These are phyloP conservation scores for Octonoba sinensis DNA, from an alignment of 2,888 invertebrate species.

Conservation along the genomic window DNA sequence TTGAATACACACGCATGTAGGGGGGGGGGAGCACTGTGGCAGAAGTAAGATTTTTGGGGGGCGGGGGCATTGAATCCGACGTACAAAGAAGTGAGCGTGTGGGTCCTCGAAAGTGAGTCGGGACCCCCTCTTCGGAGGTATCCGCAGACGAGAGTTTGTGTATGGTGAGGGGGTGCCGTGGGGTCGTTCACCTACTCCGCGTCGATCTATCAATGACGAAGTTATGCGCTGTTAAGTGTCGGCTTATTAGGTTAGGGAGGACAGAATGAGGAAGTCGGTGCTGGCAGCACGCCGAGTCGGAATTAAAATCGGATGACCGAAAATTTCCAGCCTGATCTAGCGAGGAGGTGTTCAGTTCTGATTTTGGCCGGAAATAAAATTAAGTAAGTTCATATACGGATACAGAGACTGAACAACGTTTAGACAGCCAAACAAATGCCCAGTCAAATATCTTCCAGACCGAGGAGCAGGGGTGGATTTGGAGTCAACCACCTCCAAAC, in stretches of 20 bases:
- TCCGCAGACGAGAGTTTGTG: background rate
- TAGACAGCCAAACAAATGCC: too few species aligned
- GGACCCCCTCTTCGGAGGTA: background rate
- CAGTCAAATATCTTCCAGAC: too few species aligned
- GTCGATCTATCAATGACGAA: slow-evolving; percentile 46
- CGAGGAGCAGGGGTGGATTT: too few species aligned
- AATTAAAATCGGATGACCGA: background rate
- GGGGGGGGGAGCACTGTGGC: slow-evolving; percentile 8
- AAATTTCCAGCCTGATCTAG: background rate
- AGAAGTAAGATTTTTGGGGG: slow-evolving; percentile 20
- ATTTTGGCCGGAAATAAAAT: too few species aligned
- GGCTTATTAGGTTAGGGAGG: slow-evolving; percentile 39
- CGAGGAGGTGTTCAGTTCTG: background rate
- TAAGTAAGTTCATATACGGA: too few species aligned
- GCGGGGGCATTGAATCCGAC: slow-evolving; percentile 5
- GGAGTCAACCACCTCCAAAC: too few species aligned
- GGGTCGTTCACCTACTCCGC: slow-evolving; percentile 50
- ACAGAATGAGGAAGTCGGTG: background rate
- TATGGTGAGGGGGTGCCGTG: too few species aligned
- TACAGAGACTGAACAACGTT: too few species aligned
- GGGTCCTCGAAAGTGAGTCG: slow-evolving; percentile 35
- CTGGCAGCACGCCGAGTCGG: too few species aligned
- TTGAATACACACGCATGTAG: slow-evolving; percentile 44
- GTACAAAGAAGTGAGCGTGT: slow-evolving; percentile 32
- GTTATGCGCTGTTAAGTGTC: background rate